Evolutionary conservation across 2,113 vertebrate species (phyloP).

Genomic region (Dryoscopus gambensis): DNA sequence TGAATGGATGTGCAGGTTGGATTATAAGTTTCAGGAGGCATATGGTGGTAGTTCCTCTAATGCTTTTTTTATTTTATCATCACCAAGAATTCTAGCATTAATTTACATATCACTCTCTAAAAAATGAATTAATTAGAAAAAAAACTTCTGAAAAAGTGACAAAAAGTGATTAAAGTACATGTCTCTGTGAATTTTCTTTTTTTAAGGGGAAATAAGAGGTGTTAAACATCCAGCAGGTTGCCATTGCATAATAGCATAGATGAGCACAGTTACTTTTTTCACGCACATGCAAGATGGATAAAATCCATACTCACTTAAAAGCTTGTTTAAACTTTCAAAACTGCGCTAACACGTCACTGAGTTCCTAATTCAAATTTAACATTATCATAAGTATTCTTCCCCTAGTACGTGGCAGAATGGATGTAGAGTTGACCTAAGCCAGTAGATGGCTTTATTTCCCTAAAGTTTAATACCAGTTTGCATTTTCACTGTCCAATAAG

Average conservation of each 20-base stretch:
- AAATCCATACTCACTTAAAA: not conserved
- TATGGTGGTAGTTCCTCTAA: not conserved
- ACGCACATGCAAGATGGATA: fast-evolving
- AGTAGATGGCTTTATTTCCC: not conserved
- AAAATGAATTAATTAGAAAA: not conserved
- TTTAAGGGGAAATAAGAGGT: not conserved
- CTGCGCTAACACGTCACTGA: not conserved
- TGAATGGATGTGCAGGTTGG: no score
- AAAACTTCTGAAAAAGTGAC: not conserved
- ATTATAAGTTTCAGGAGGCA: not conserved
- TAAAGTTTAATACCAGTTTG: not conserved
- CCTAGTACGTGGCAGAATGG: not conserved
- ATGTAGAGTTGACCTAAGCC: not conserved
- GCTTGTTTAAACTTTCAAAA: not conserved
- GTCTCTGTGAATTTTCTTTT: not conserved
- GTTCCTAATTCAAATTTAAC: not conserved
- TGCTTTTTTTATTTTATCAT: not conserved
- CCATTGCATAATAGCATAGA: fast-evolving
- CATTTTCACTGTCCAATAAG: not conserved
- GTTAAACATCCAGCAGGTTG: not conserved
- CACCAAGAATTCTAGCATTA: not conserved
- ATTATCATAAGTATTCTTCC: not conserved
- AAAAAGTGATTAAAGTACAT: not conserved
- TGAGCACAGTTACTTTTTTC: not conserved
- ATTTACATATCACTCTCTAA: not conserved